Conservation (phyloP, 2,888 invertebrate species). For the Sphaerophoria taeniata region DNA sequence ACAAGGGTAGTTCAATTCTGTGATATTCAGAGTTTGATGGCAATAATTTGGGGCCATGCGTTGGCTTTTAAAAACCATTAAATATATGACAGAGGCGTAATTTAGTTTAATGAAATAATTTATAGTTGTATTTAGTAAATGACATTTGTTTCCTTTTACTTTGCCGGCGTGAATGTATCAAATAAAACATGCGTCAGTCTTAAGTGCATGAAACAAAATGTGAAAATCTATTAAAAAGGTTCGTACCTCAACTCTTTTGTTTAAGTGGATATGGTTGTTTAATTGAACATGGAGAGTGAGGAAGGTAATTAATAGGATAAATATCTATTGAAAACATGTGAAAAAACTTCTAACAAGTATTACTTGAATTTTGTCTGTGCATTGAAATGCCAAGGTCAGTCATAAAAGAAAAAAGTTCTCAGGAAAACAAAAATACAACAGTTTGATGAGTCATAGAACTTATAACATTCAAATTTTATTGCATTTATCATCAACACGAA, state of each 20-base stretch:
- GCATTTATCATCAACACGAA: not conserved
- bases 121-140: conserved; percentile 9
- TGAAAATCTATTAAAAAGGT: conserved; percentile 5
- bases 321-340: too few species aligned
- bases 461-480: not conserved
- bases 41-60: conserved; percentile 33
- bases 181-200: not conserved
- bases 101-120: conserved; percentile 44
- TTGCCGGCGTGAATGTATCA: not conserved
- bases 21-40: conserved; percentile 24
- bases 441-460: too few species aligned
- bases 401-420: not conserved
- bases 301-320: too few species aligned
- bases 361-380: too few species aligned
- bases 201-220: not conserved
- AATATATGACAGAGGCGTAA: conserved; percentile 1
- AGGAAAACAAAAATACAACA: too few species aligned
- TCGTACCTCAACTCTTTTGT: conserved; percentile 57
- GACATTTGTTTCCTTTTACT: conserved; percentile 15
- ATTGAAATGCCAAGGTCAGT: conserved; percentile 6
- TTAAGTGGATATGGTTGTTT: not conserved
- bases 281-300: not conserved
- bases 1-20: conserved; percentile 36
- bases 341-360: too few species aligned
- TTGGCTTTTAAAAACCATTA: not conserved